These are phyloP conservation scores for Ashinkailepas kermadecensis DNA, from an alignment of 2,888 invertebrate genomes.

Conservation along the genomic window DNA sequence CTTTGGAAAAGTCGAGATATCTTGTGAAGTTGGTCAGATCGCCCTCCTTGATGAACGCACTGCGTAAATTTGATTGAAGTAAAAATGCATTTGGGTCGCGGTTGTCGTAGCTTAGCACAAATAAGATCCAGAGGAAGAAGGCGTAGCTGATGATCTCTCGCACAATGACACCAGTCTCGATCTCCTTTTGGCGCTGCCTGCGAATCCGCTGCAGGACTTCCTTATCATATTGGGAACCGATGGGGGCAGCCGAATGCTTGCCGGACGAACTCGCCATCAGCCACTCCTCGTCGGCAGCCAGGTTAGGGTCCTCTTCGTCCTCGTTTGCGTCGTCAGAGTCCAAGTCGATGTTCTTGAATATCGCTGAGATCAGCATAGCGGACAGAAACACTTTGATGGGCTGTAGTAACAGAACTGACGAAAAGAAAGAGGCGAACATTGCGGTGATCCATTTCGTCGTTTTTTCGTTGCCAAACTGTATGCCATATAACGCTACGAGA, in stretches of 20 bases:
- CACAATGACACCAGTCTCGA: conserved; percentile 45
- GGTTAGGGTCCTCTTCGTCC: conserved; percentile 39
- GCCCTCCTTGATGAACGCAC: conserved; percentile 34
- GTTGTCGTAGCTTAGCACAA: conserved; percentile 44
- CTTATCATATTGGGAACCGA: conserved; percentile 32
- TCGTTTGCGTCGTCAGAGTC: conserved; percentile 40
- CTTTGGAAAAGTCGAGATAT: conserved; percentile 21
- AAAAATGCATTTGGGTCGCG: conserved; percentile 42
- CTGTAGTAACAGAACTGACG: conserved; percentile 46
- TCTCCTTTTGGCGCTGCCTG: conserved; percentile 42
- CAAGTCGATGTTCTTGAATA: conserved; percentile 37
- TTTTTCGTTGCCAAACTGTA: conserved; percentile 45
- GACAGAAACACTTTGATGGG: conserved; percentile 43
- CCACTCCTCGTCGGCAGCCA: conserved; percentile 41
- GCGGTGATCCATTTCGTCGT: conserved; percentile 47
- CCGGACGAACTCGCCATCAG: conserved; percentile 33
- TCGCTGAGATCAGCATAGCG: conserved; percentile 35
- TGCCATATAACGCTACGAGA: conserved; percentile 45
- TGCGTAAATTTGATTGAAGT: conserved; percentile 42
- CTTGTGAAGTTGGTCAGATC: not conserved
- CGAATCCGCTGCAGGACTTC: conserved; percentile 38
- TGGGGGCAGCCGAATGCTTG: not conserved
- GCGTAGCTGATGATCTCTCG: conserved; percentile 44
- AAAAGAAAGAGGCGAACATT: conserved; percentile 44
- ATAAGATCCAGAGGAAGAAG: conserved; percentile 45